Conservation (phyloP, 1,140 invertebrate genomes). For the Eulimnadia texana region DNA sequence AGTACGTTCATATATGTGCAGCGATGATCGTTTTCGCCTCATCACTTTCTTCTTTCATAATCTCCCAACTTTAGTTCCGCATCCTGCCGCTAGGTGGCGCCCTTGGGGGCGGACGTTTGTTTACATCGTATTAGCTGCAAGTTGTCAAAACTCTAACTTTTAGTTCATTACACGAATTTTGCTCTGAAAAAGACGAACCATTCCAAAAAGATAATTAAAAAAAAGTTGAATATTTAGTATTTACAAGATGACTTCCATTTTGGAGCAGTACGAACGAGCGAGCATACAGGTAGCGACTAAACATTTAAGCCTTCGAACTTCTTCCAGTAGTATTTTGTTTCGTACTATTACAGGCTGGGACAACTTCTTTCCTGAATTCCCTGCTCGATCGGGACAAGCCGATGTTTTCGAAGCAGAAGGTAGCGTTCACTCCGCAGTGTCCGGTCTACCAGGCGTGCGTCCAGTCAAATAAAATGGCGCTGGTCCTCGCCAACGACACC, state of each 20-base stretch:
- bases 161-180: too few species aligned
- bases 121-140: too few species aligned
- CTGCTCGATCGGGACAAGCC: conserved; percentile 36
- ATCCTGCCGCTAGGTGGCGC: too few species aligned
- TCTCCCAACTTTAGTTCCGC: too few species aligned
- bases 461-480: conserved; percentile 62
- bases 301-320: neutral
- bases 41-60: too few species aligned
- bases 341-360: neutral
- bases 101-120: too few species aligned
- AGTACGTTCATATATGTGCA: too few species aligned
- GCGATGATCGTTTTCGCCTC: too few species aligned
- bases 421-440: conserved; percentile 59
- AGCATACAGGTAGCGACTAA: conserved; percentile 1
- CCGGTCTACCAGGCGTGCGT: conserved; percentile 63
- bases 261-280: conserved; percentile 60
- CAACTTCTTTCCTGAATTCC: conserved; percentile 1
- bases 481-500: conserved; percentile 68
- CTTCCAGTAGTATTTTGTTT: neutral
- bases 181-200: neutral
- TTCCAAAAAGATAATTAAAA: neutral
- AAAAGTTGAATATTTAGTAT: neutral
- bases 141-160: too few species aligned
- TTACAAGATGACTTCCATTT: conserved; percentile 47
- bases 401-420: conserved; percentile 62